Percentiles rank a stretch among this genome's conserved stretches.
phyloP scores from a whole-genome alignment of 2,113 vertebrate species.

The Anoura caudifer region DNA sequence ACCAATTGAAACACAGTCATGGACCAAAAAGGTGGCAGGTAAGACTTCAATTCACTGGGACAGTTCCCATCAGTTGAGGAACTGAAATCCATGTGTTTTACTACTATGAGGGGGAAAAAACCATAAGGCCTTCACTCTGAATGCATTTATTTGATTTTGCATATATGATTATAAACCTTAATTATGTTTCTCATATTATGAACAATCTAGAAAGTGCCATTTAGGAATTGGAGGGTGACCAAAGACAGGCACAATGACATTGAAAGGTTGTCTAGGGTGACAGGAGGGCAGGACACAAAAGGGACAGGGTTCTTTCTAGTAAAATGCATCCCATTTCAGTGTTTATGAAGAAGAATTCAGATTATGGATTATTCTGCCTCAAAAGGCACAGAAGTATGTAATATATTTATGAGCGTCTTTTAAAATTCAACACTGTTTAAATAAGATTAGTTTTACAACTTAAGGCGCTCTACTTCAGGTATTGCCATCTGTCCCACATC shows the following conservation, averaged over 20 bases:
- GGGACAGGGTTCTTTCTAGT: neutral
- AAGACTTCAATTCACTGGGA: neutral
- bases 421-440: neutral
- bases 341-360: neutral
- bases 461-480: neutral
- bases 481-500: neutral
- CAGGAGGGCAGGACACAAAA: neutral
- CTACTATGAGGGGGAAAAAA: neutral
- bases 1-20: neutral
- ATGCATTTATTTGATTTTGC: neutral
- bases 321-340: neutral
- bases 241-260: neutral
- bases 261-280: neutral
- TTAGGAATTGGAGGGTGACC: neutral
- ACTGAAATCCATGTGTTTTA: neutral
- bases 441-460: neutral
- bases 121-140: neutral
- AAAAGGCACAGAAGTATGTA: neutral
- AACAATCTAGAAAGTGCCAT: neutral
- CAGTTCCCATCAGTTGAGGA: neutral
- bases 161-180: neutral
- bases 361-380: neutral
- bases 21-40: neutral
- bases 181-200: neutral
- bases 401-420: neutral